Conservation (phyloP, 2,113 vertebrate genomes). For the Pogonocichla stellata region DNA sequence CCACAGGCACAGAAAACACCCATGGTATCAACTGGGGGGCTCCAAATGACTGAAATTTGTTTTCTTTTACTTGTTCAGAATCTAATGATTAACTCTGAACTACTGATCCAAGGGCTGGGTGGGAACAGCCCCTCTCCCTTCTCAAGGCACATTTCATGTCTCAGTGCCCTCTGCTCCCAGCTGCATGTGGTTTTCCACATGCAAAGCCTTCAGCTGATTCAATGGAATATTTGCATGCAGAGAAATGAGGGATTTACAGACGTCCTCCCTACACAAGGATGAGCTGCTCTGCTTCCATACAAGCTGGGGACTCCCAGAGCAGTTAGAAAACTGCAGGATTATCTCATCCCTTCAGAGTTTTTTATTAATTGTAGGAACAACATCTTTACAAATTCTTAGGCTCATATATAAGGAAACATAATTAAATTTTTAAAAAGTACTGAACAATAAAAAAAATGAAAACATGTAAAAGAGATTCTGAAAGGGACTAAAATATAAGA, state of each 20-base stretch:
- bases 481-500: not conserved
- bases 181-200: not conserved
- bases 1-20: not conserved
- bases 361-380: not conserved
- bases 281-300: not conserved
- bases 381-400: not conserved
- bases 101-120: not conserved
- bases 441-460: not conserved
- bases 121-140: not conserved
- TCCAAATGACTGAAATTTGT: not conserved
- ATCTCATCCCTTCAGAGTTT: not conserved
- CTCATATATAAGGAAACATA: not conserved
- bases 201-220: not conserved
- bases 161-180: not conserved
- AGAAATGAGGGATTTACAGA: not conserved
- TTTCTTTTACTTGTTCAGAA: not conserved
- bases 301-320: not conserved
- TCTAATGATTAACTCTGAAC: conserved; percentile 9
- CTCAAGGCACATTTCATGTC: not conserved
- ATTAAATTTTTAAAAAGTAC: not conserved
- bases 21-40: fast-evolving
- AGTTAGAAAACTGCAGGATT: not conserved
- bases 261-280: not conserved
- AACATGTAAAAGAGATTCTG: not conserved
- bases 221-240: not conserved